Percentiles rank a stretch among this genome's conserved stretches.
Evolutionary conservation across 2,113 vertebrate species (phyloP).

Genomic region (Brevimyrus niger): DNA sequence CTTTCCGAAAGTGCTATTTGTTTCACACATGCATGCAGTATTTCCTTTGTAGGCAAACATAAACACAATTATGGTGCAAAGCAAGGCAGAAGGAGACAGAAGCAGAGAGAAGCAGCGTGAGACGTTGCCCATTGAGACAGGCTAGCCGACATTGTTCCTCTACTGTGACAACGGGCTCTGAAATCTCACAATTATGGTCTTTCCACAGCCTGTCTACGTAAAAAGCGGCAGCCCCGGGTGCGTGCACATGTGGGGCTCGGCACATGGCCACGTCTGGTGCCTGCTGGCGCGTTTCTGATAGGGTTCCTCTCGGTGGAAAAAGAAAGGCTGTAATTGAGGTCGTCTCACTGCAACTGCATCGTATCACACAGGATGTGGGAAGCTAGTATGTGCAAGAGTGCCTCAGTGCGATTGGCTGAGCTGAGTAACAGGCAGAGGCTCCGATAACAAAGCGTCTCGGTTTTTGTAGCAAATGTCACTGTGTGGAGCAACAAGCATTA

Average conservation of each 20-base stretch:
- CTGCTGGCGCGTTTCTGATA: not conserved
- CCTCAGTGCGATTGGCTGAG: not conserved
- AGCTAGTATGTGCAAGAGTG: not conserved
- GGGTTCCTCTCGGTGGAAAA: not conserved
- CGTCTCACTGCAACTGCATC: not conserved
- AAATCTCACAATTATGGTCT: not conserved
- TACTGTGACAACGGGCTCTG: not conserved
- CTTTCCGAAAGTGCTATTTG: not conserved
- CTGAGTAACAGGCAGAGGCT: not conserved
- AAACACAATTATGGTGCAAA: not conserved
- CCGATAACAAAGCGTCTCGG: too few relatives aligned
- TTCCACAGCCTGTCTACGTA: not conserved
- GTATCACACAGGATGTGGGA: conserved; percentile 15
- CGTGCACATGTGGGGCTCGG: not conserved
- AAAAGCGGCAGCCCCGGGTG: not conserved
- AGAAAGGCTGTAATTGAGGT: not conserved
- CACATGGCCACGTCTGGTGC: not conserved
- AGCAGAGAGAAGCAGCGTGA: not conserved
- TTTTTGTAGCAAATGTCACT: not conserved
- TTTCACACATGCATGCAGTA: not conserved
- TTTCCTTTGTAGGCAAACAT: not conserved
- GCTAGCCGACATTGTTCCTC: not conserved
- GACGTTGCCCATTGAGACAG: too few relatives aligned
- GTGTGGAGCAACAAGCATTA: not conserved
- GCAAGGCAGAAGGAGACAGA: not conserved